Evolutionary conservation across 1,140 invertebrate species (phyloP), one percentile per base, ranked within the genome.

Genomic region (Drosophila hydei): DNA sequence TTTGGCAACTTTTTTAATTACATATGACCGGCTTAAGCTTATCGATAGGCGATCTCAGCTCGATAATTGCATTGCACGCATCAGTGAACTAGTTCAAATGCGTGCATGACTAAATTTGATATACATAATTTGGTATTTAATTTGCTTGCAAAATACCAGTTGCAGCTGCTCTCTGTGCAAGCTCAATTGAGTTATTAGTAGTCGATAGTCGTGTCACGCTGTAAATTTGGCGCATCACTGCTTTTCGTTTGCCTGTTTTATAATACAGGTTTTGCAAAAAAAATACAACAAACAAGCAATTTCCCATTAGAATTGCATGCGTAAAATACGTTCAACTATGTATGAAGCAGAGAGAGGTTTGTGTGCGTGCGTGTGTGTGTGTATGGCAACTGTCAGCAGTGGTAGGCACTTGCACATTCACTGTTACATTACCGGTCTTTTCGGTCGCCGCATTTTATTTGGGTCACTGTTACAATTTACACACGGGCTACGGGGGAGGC

Each of bases 351-450:
- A 36, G 36, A 52, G 19, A 27, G 21, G 18, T 27, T 7, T 40
- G 14, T 43, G 36, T n/a, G 8, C 43, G 0, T 9, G 21, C 61
- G 14, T 61, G 19, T 23, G 8, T 51, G 33, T 30, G 27, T 8
- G 9, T 30, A 30, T 33, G 38, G 42, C 25, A 50, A 45, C 43
- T 50, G 54, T 45, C 54, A 51, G 63, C 48, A 36, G 51, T 23
- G 27, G 55, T 23, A 48, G 69, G 62, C 69, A 75, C 79, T 73
- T 79, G 75, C 84, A 88, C 78, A 79, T 88, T 83, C 78, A 88
- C 83, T 88, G 78, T 88, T 89, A 88, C 62, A 80, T 88, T 88
- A 88, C 83, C 83, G 83, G 83, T 89, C 83, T 88, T 88, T 88
- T 88, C 40, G 83, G 83, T 76, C 60, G 77, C 47, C 67, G 54